Conservation (phyloP, 2,888 invertebrate genomes). For the Agonopterix arenella region DNA sequence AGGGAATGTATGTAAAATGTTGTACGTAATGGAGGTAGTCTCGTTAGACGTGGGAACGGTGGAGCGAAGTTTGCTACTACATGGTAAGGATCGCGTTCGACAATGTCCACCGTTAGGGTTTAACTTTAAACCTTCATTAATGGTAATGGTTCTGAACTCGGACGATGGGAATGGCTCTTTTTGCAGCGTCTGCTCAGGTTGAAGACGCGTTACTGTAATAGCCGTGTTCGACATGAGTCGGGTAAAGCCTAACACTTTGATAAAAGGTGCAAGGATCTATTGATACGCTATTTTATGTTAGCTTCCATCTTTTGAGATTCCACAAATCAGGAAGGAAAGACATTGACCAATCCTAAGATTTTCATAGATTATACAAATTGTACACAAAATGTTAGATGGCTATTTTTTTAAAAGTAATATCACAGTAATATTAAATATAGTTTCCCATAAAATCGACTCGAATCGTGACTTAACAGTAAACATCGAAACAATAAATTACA, state of each 20-base stretch:
- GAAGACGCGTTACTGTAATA: constrained; percentile 47
- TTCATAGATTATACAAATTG: no score
- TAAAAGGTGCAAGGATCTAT: constrained; percentile 15
- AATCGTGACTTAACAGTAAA: no score
- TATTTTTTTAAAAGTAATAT: no score
- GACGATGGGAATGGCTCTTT: constrained; percentile 59
- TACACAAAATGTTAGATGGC: no score
- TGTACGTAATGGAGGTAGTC: constrained; percentile 66
- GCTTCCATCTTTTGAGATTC: no score
- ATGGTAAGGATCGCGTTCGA: constrained; percentile 54
- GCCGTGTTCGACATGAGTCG: constrained; percentile 39
- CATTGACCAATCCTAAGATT: no score
- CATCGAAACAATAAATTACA: constrained; percentile 3
- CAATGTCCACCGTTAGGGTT: constrained; percentile 67
- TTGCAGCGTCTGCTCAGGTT: constrained; percentile 36
- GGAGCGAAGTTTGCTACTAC: constrained; percentile 39
- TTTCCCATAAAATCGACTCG: no score
- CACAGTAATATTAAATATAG: no score
- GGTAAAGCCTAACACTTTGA: constrained; percentile 13
- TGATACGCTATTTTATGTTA: background rate
- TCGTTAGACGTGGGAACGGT: constrained; percentile 72
- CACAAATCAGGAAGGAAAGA: no score
- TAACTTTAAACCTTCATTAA: constrained; percentile 64
- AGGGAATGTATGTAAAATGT: constrained; percentile 67
- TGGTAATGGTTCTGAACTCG: constrained; percentile 60